phyloP scores from a whole-genome alignment of 2,113 vertebrate genomes.

The Microcebus murinus region DNA sequence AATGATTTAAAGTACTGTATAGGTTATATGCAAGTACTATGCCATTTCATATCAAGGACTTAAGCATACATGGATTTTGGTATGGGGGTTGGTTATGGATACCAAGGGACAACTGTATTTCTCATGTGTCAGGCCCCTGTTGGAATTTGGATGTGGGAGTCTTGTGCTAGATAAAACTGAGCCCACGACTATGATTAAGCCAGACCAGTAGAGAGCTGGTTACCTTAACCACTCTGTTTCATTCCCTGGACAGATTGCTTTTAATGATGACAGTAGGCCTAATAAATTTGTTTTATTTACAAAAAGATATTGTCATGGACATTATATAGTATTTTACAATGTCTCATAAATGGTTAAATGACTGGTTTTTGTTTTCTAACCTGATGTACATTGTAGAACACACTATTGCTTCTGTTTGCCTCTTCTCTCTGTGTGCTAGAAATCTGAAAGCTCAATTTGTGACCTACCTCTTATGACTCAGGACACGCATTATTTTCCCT shows the following conservation, averaged over 20 bases:
- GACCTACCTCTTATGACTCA: neutral
- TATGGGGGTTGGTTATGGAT: no score
- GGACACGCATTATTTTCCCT: neutral
- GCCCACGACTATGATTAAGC: neutral
- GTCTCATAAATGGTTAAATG: neutral
- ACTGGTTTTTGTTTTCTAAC: neutral
- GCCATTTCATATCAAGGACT: no score
- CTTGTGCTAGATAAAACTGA: neutral
- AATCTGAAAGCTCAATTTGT: neutral
- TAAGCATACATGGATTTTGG: no score
- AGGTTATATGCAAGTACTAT: no score
- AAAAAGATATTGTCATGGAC: neutral
- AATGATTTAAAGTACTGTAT: no score
- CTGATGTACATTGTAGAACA: neutral
- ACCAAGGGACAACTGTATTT: neutral
- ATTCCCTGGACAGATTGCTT: neutral
- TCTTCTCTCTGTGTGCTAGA: neutral
- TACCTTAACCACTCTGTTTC: neutral
- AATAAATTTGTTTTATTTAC: slow-evolving; percentile 4
- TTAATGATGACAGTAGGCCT: neutral
- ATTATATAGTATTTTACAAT: neutral
- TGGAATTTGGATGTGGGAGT: neutral
- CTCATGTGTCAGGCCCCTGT: neutral
- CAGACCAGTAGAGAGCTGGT: neutral
- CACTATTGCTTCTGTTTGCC: neutral